Evolutionary conservation across 2,113 vertebrate species (phyloP).

Genomic region (Tyrannus savana): DNA sequence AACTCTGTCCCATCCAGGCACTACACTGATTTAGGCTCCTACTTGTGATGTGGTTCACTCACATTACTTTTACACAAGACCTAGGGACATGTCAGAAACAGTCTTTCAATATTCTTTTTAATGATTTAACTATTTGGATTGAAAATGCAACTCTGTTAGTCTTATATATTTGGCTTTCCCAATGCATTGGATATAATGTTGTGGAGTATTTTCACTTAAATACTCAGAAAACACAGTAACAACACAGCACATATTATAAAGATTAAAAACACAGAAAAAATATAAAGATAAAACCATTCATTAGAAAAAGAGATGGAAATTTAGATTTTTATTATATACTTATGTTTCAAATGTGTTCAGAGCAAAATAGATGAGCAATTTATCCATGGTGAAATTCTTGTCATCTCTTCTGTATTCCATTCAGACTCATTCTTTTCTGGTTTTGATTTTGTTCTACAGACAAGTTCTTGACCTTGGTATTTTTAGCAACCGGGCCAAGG

Average conservation of each 20-base stretch:
- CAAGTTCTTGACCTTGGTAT: neutral
- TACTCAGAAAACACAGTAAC: neutral
- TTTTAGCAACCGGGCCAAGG: neutral
- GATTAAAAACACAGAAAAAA: neutral
- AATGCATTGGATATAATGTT: neutral
- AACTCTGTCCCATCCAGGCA: accelerated
- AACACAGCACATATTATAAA: neutral
- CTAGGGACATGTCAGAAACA: neutral
- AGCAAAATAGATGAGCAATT: neutral
- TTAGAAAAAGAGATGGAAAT: neutral
- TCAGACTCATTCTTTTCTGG: neutral
- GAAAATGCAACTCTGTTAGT: neutral
- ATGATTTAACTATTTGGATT: neutral
- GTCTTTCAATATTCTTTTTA: neutral
- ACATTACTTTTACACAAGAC: neutral
- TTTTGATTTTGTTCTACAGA: neutral
- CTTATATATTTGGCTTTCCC: neutral
- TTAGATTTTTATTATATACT: neutral
- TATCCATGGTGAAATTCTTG: neutral
- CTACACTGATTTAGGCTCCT: neutral
- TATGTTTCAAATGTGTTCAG: neutral
- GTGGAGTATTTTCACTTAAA: neutral
- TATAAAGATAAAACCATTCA: neutral
- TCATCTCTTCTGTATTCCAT: neutral
- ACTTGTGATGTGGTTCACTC: neutral